Percentiles rank a stretch among this genome's conserved stretches.
These are phyloP conservation scores for Frankliniella intonsa DNA, from an alignment of 2,888 invertebrate species.

Conservation along the genomic window DNA sequence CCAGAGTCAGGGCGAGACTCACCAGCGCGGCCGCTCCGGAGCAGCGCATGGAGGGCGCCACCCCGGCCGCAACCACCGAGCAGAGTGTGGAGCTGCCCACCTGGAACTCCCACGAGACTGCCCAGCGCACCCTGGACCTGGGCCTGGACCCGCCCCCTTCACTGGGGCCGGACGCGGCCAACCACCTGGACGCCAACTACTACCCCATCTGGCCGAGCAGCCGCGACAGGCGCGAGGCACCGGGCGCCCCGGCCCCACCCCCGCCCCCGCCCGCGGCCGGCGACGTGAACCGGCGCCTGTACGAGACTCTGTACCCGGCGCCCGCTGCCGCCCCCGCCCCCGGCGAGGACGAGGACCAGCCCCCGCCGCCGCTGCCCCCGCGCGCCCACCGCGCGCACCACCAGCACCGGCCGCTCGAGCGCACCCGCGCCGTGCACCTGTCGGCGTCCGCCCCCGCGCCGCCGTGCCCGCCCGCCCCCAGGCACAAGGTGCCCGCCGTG, in stretches of 20 bases:
- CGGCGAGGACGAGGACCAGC: conserved; percentile 35
- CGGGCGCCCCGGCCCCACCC: neutral
- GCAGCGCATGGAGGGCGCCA: neutral
- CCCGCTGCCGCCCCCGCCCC: conserved; percentile 31
- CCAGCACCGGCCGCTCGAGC: conserved; percentile 70
- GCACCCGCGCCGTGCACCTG: conserved; percentile 54
- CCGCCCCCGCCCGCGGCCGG: conserved; percentile 6
- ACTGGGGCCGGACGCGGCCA: conserved; percentile 31
- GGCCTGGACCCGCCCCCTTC: conserved; percentile 44
- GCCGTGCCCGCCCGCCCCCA: conserved; percentile 41
- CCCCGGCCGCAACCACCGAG: neutral
- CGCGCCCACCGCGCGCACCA: conserved; percentile 47
- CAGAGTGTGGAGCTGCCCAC: conserved; percentile 9
- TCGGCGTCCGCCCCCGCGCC: conserved; percentile 49
- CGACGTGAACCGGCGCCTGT: conserved; percentile 34
- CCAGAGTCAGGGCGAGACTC: neutral
- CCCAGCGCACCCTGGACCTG: conserved; percentile 44
- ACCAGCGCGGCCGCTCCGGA: neutral
- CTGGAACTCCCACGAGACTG: conserved; percentile 53
- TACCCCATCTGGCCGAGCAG: conserved; percentile 26
- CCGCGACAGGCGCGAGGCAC: conserved; percentile 30
- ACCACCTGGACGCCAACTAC: conserved; percentile 27
- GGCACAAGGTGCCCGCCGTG: conserved; percentile 38
- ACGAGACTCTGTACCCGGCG: conserved; percentile 42
- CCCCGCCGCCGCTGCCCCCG: conserved; percentile 67